Conservation (phyloP, 2,113 vertebrate species). For the Calonectris borealis region DNA sequence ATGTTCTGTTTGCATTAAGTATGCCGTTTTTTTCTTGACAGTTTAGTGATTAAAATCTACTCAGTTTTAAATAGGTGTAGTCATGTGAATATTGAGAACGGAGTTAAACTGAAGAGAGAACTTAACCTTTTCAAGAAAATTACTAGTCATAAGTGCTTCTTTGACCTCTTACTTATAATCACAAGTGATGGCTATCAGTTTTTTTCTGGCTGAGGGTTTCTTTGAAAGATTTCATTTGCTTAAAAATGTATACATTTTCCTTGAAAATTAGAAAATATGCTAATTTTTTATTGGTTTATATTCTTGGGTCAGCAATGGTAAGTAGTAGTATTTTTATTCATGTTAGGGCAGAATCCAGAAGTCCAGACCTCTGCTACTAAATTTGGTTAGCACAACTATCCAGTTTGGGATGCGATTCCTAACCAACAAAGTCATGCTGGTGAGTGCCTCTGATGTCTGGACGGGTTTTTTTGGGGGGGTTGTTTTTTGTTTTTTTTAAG, state of each 20-base stretch:
- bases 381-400: not conserved
- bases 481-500: not conserved
- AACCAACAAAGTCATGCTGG: not conserved
- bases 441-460: not conserved
- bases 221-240: not conserved
- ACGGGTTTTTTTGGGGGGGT: rapidly evolving
- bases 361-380: not conserved
- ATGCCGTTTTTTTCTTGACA: not conserved
- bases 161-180: not conserved
- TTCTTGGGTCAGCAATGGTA: not conserved
- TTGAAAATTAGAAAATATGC: not conserved
- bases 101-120: not conserved
- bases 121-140: conserved; percentile 23
- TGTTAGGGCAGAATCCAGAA: not conserved
- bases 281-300: not conserved
- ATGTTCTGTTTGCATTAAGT: not conserved
- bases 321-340: not conserved
- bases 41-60: conserved; percentile 10
- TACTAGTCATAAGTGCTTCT: not conserved
- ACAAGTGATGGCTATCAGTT: not conserved
- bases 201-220: not conserved
- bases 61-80: conserved; percentile 18
- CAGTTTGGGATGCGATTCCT: not conserved
- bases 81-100: conserved; percentile 10
- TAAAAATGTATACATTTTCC: not conserved